These are phyloP conservation scores for Monochamus saltuarius DNA, from an alignment of 1,140 invertebrate species.

Conservation along the genomic window DNA sequence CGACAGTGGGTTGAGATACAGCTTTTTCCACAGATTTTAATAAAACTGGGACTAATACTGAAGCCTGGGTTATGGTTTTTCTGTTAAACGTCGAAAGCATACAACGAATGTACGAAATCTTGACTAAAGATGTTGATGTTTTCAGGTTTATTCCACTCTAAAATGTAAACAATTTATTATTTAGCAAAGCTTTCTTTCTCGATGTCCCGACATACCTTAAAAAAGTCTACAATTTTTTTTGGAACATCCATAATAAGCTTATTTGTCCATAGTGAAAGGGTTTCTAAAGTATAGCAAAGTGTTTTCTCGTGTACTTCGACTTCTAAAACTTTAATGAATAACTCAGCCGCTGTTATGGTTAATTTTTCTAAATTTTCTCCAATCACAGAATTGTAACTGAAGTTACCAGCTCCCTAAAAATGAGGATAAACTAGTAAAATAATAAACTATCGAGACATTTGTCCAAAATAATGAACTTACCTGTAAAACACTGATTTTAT, in stretches of 20 bases:
- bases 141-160: constrained; percentile 78
- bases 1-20: constrained; percentile 62
- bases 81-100: constrained; percentile 64
- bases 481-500: constrained; percentile 86
- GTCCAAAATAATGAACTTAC: constrained; percentile 50
- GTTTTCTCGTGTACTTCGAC: constrained; percentile 92
- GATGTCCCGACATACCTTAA: constrained; percentile 60
- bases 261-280: constrained; percentile 76
- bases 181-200: neutral
- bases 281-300: constrained; percentile 75
- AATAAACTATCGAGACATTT: too few relatives aligned
- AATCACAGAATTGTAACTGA: constrained; percentile 72
- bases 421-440: constrained; percentile 29
- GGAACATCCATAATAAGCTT: constrained; percentile 70
- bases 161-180: constrained; percentile 27
- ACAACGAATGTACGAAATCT: constrained; percentile 76
- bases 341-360: constrained; percentile 62
- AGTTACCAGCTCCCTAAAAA: constrained; percentile 72
- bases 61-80: constrained; percentile 55
- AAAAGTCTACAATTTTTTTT: constrained; percentile 70
- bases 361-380: constrained; percentile 62
- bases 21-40: constrained; percentile 72
- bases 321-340: constrained; percentile 80
- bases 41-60: constrained; percentile 60
- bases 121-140: constrained; percentile 73